A percentile compares a stretch with the other conserved stretches of the same genome.
Evolutionary conservation across 2,888 invertebrate genomes (phyloP).

Genomic region (Drosophila suboccidentalis): DNA sequence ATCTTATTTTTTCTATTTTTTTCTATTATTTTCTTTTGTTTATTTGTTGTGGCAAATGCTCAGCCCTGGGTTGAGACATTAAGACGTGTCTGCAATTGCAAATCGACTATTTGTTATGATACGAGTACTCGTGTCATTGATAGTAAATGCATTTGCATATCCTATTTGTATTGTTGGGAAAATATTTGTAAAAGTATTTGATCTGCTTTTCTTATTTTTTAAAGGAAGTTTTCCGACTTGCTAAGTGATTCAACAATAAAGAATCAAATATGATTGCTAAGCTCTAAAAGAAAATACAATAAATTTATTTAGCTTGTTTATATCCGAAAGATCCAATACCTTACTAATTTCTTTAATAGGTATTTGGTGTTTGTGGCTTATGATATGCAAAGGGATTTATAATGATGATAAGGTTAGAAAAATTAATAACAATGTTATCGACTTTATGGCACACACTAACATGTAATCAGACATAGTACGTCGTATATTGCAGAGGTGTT

Average conservation of each 20-base stretch:
- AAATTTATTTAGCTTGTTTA: neutral
- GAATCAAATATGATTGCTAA: neutral
- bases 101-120: slow-evolving; percentile 25
- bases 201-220: slow-evolving; percentile 2
- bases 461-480: too few species aligned
- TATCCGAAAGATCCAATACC: neutral
- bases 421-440: neutral
- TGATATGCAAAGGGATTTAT: too few species aligned
- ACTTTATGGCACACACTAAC: too few species aligned
- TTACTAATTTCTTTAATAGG: too few species aligned
- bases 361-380: too few species aligned
- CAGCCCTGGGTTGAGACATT: slow-evolving; percentile 37
- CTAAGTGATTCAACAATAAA: neutral
- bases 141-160: slow-evolving; percentile 44
- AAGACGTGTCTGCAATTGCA: slow-evolving; percentile 53
- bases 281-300: neutral
- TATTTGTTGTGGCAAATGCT: slow-evolving; percentile 50
- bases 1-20: slow-evolving; percentile 16
- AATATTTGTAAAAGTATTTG: slow-evolving; percentile 19
- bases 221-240: neutral
- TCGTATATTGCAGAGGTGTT: too few species aligned
- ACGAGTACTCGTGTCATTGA: slow-evolving; percentile 7
- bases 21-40: slow-evolving; percentile 27
- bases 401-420: neutral
- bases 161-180: slow-evolving; percentile 15